Evolutionary conservation across 2,888 invertebrate genomes (phyloP).

Genomic region (Prosopocoilus inquinatus): DNA sequence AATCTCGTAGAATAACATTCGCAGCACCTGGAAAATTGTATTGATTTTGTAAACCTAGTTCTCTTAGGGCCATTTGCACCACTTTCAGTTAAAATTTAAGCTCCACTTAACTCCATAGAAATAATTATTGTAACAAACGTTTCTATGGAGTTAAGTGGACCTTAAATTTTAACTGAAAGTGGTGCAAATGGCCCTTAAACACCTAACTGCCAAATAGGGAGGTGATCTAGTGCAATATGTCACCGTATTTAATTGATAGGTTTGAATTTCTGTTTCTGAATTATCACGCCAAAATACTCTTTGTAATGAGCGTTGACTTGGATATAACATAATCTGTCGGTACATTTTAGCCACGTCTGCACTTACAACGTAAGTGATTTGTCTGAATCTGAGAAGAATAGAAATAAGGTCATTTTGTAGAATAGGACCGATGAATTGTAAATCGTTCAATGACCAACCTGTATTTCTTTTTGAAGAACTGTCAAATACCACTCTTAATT

Average conservation of each 20-base stretch:
- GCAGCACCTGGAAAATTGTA: constrained; percentile 22
- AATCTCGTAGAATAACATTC: constrained; percentile 15
- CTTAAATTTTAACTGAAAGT: too few species aligned
- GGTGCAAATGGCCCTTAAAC: too few species aligned
- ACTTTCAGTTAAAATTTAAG: too few species aligned
- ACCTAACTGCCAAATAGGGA: constrained; percentile 26
- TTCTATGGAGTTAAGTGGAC: too few species aligned
- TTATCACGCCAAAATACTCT: constrained; percentile 27
- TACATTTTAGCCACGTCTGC: constrained; percentile 38
- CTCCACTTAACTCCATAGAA: too few species aligned
- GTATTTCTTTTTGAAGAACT: constrained; percentile 13
- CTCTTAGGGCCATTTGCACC: too few species aligned
- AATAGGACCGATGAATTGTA: constrained; percentile 11
- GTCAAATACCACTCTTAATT: constrained; percentile 24
- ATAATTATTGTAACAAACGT: too few species aligned
- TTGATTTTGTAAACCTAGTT: constrained; percentile 22
- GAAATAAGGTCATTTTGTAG: constrained; percentile 30
- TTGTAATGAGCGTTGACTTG: constrained; percentile 26
- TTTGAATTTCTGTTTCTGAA: constrained; percentile 16
- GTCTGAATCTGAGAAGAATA: constrained; percentile 33
- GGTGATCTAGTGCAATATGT: constrained; percentile 28
- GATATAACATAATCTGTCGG: constrained; percentile 30
- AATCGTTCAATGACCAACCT: constrained; percentile 22
- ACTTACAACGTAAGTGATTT: constrained; percentile 26
- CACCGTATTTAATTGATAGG: constrained; percentile 26